Evolutionary conservation across 2,888 invertebrate species (phyloP).

Genomic region (Arge pagana): DNA sequence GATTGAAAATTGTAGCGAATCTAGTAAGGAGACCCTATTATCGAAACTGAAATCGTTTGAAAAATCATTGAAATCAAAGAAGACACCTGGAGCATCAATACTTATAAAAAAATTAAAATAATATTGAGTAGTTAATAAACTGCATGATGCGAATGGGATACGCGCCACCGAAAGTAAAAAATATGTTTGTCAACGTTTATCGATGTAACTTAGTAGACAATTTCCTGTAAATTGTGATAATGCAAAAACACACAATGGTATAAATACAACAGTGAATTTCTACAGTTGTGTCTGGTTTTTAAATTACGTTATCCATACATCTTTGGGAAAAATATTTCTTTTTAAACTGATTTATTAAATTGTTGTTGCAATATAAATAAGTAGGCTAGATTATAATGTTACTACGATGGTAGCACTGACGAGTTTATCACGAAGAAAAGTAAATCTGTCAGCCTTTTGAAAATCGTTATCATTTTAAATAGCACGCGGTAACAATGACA

Average conservation of each 20-base stretch:
- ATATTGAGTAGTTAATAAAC: constrained; percentile 21
- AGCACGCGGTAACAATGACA: too few relatives aligned
- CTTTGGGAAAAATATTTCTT: neutral
- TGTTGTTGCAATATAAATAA: constrained; percentile 24
- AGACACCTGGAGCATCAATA: constrained; percentile 67
- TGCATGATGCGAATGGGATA: neutral
- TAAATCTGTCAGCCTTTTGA: constrained; percentile 3
- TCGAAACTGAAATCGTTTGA: constrained; percentile 59
- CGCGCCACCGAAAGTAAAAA: neutral
- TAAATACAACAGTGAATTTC: constrained; percentile 8
- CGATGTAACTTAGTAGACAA: neutral
- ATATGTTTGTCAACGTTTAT: neutral
- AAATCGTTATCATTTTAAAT: too few relatives aligned
- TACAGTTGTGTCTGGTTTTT: neutral
- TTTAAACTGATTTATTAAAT: constrained; percentile 23
- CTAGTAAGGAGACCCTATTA: constrained; percentile 59
- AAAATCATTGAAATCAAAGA: constrained; percentile 61
- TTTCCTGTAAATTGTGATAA: neutral
- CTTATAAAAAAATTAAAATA: constrained; percentile 61
- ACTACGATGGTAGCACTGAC: constrained; percentile 18
- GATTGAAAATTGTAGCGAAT: constrained; percentile 66
- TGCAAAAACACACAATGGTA: constrained; percentile 1
- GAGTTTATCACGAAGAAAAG: constrained; percentile 8
- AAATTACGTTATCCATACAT: neutral
- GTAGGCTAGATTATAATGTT: constrained; percentile 22